phyloP scores from a whole-genome alignment of 2,113 vertebrate genomes.

The Macheiramphus alcinus region DNA sequence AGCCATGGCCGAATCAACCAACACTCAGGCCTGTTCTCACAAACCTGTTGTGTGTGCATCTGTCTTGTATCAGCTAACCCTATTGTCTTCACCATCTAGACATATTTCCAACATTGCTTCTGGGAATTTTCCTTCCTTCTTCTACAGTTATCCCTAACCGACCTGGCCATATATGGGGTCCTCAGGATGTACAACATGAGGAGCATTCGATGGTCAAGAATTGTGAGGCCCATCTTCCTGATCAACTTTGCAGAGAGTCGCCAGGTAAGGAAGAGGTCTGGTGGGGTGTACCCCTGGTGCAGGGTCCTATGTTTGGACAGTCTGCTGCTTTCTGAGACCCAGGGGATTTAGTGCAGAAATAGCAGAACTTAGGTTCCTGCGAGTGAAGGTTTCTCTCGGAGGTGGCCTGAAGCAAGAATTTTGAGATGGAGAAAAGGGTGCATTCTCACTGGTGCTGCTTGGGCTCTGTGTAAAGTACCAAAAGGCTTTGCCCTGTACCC shows the following conservation, averaged over 20 bases:
- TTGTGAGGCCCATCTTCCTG: slow-evolving; percentile 85
- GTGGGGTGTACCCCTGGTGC: neutral
- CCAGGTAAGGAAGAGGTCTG: slow-evolving; percentile 75
- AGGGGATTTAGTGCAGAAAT: neutral
- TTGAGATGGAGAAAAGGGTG: neutral
- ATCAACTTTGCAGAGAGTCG: slow-evolving; percentile 91
- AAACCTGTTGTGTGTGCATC: rapidly evolving
- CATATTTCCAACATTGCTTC: neutral
- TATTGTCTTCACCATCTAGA: neutral
- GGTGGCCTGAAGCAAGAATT: neutral
- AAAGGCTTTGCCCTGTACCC: neutral
- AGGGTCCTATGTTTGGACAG: neutral
- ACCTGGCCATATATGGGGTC: slow-evolving; percentile 80
- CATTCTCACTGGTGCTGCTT: neutral
- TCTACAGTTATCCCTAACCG: slow-evolving; percentile 80
- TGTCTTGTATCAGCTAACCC: neutral
- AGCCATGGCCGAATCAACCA: rapidly evolving
- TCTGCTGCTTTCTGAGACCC: neutral
- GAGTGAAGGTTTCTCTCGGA: neutral
- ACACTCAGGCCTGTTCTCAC: neutral
- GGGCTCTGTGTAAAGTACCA: neutral
- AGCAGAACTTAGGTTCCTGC: neutral
- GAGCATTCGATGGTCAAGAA: slow-evolving; percentile 85
- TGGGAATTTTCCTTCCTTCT: neutral
- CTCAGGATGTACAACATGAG: slow-evolving; percentile 68